Base-by-base conservation (phyloP, 2,797 vertebrate genomes). In the Darevskia mixta region DNA sequence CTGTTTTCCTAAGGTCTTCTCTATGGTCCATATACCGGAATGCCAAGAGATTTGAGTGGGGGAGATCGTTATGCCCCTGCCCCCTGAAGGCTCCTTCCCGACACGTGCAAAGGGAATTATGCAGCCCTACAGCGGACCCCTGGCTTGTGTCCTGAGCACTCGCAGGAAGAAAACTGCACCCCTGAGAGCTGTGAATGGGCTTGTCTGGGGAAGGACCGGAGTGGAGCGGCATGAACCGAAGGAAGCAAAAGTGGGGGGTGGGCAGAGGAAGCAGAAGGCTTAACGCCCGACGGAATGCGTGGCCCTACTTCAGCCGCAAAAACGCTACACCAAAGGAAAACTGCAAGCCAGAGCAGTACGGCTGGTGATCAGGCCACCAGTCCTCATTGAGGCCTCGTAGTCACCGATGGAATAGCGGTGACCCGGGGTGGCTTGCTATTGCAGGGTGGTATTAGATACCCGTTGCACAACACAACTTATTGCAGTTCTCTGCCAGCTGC, bases 101-200 rank as follows among this genome's bases (percentile, higher is more conserved):
- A 64, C 20, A 35, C 2, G 10, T 11, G 45, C 27, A 58, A 83
- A 41, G 35, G 38, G 75, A n/a, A 32, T 17, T n/a, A 80, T 10
- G 18, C 13, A 29, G 49, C 41, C 38, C 29, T 79, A 41, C 25
- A 66, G 15, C 10, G 8, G 2, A 25, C 5, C 32, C 11, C 49
- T 76, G 81, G 32, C 8, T 4, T 49, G 29, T 13, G 79, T 41
- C 49, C 49, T 43, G 67, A 29, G 8, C 49, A 27, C 32, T 78
- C 29, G 5, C 9, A 7, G 75, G 66, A 79, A 79, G 66, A 79
- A 79, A 73, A 32, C 45, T 11, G 45, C 17, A 85, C 77, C 87
- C 82, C 82, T 84, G 87, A 80, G 87, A 55, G 38, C 35, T 64
- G 38, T 45, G 71, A 27, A 32, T 18, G 5, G 87, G 72, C 45